Conservation (phyloP, 2,113 vertebrate species). For the Collichthys lucidus region DNA sequence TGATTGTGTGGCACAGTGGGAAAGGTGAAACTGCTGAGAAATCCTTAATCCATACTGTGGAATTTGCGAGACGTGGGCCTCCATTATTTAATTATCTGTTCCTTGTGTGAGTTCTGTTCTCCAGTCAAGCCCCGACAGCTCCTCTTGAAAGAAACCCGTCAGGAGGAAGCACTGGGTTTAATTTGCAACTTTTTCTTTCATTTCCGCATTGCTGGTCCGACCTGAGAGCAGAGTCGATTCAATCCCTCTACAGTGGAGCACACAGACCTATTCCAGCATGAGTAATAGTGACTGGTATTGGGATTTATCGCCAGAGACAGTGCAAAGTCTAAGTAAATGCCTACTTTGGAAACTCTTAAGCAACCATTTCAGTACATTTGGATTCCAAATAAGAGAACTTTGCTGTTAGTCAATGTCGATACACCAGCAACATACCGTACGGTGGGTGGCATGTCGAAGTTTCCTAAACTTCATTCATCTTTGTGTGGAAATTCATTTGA, state of each 20-base stretch:
- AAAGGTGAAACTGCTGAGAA: constrained; percentile 71
- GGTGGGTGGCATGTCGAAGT: background rate
- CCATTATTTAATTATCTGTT: constrained; percentile 78
- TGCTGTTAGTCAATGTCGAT: constrained; percentile 2
- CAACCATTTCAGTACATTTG: constrained; percentile 28
- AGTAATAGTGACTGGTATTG: constrained; percentile 45
- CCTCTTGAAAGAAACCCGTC: constrained; percentile 61
- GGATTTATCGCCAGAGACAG: constrained; percentile 56
- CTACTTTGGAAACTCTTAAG: constrained; percentile 16
- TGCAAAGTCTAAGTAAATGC: constrained; percentile 54
- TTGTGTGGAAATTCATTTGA: background rate
- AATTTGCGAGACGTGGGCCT: constrained; percentile 53
- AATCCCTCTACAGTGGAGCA: constrained; percentile 41
- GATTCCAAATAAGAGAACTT: constrained; percentile 33
- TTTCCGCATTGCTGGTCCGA: constrained; percentile 67
- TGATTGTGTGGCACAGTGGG: constrained; percentile 68
- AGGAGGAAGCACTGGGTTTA: constrained; percentile 55
- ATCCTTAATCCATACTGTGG: constrained; percentile 61
- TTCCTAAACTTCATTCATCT: background rate
- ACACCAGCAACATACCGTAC: background rate
- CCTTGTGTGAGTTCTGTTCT: constrained; percentile 52
- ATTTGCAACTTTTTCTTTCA: constrained; percentile 74
- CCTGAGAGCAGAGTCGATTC: constrained; percentile 58
- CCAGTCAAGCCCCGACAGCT: constrained; percentile 51
- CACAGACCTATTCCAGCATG: constrained; percentile 40